Base-by-base conservation (phyloP, 2,113 vertebrate genomes). In the Ailurus styani region DNA sequence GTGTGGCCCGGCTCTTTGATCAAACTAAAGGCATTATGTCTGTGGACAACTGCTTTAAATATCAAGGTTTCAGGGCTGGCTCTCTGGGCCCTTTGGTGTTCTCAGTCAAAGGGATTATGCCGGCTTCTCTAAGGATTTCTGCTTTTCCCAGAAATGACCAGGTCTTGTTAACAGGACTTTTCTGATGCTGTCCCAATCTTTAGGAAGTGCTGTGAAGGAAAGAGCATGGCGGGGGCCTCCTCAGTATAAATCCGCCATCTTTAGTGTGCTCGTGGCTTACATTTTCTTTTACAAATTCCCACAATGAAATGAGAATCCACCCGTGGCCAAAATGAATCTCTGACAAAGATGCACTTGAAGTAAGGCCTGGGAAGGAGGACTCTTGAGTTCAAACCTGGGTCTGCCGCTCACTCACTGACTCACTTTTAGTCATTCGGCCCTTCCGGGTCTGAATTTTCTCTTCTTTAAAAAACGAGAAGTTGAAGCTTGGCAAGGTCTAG, bases 1-100 rank as follows among this genome's bases (percentile, higher is more conserved):
- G 78, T 95, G 97, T 90, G 95, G 82, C 95, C 83, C 7, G 25
- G 75, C 92, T 54, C 96, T 98, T 98, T 95, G 97, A 96, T 98
- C 97, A 97, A 95, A 95, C 81, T 45, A 7, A 50, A 78, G 91
- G 90, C 94, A 97, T 96, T 27, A 93, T 95, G 93, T 93, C 89
- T 54, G 45, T 5, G 14, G 96, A 98, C 97, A 98, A 96, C 78
- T 89, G 97, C 89, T 95, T 93, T 97, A 95, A 93, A 84, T 89
- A 97, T 64, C 79, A 92, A 87, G 84, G 83, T 97, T 88, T 91
- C 66, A n/a, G 78, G 79, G 93, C 79, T 75, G 50, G 40, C 45
- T 55, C 52, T 50, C 15, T 0, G 40, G 75, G 85, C 57, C 52
- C 45, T 68, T 72, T 11, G 1, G 37, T 15, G 73, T 77, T 81